Evolutionary conservation across 1,140 invertebrate species (phyloP), one percentile per base, ranked within the genome.

Genomic region (Drosophila ohnishii): DNA sequence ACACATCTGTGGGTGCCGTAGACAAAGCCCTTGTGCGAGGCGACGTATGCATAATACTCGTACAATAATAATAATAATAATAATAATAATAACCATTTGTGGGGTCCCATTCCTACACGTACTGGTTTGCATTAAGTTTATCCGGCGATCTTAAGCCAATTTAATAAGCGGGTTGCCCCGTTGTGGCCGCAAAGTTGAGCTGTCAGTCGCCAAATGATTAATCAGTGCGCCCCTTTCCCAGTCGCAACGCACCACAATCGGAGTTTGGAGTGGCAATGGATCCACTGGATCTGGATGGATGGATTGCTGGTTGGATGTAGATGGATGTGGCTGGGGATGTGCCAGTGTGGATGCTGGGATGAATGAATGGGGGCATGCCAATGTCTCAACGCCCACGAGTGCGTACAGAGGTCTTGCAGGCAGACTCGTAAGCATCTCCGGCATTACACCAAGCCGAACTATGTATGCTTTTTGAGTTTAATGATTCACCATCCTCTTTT

Each of bases 61-160:
- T 37, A 32, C 48, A 48, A 55, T 32, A 55, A 55, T 37, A 55
- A 55, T 37, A 55, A 53, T 53, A 55, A 55, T 37, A 55, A 53
- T 53, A 53, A 53, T 37, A 53, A 37, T 55, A 55, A 55, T 84
- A 87, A 80, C 84, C 87, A 88, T 88, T 88, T 87, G 85, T 87
- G 83, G 60, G 83, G 84, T 88, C 85, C 80, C 75, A 87, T 87
- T 88, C 85, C 84, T 88, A 87, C 84, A 87, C 84, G 84, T 87
- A 86, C 44, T 25, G 44, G 63, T 66, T 77, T 79, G 62, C 73
- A 80, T 85, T 84, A 70, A 67, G 58, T 80, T 87, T 87, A 87
- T 87, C 84, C 87, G 87, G 80, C 85, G 79, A 87, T 87, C 84
- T 87, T 84, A 87, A 88, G 84, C 84, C 84, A 87, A 87, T 87